phyloP scores from a whole-genome alignment of 2,113 vertebrate genomes.

The Terrapene triunguis region DNA sequence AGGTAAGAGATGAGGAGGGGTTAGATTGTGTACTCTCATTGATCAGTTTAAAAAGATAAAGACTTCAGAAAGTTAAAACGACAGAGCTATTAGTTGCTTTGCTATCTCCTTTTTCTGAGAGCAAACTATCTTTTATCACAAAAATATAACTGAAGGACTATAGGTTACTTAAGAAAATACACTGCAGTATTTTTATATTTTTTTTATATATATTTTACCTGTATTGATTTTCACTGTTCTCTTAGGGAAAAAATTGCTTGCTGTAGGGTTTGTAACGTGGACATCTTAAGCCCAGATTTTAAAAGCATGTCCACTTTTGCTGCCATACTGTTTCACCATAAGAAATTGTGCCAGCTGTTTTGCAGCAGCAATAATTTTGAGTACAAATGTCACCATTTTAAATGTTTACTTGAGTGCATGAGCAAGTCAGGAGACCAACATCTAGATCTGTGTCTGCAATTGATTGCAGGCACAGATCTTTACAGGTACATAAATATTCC shows the following conservation, averaged over 20 bases:
- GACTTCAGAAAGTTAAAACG: background rate
- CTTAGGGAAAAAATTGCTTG: background rate
- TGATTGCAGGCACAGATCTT: background rate
- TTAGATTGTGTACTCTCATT: background rate
- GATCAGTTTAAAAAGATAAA: background rate
- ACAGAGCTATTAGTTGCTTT: background rate
- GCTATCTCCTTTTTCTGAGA: constrained; percentile 7
- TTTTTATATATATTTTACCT: background rate
- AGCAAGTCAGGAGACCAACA: background rate
- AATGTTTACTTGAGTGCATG: background rate
- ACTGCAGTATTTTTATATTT: background rate
- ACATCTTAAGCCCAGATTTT: background rate
- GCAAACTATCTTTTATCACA: background rate
- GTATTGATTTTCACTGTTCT: background rate
- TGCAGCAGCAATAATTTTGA: background rate
- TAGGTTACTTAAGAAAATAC: background rate
- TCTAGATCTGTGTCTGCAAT: background rate
- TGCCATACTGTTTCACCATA: background rate
- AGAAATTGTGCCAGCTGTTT: background rate
- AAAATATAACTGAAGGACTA: background rate
- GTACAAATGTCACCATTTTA: background rate
- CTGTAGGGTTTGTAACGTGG: background rate
- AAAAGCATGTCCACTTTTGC: background rate
- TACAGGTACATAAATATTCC: background rate
- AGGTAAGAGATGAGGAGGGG: background rate